Conservation (phyloP, 1,140 invertebrate genomes). For the Asbolus verrucosus region DNA sequence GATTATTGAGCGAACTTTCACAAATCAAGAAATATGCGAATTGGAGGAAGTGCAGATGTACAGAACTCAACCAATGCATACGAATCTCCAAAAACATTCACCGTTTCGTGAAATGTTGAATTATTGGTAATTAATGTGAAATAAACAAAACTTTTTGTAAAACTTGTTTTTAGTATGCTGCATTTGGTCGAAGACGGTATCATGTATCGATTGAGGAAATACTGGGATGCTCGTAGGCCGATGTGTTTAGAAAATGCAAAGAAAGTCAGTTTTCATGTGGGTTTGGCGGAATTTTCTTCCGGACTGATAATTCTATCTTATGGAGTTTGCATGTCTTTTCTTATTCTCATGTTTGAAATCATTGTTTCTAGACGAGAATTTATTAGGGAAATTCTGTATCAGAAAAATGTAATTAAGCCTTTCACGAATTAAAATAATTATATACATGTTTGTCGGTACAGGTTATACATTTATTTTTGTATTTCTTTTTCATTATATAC, state of each 20-base stretch:
- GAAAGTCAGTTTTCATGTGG: conserved; percentile 23
- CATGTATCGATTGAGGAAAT: conserved; percentile 40
- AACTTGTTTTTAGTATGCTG: conserved; percentile 37
- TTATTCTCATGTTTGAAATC: conserved; percentile 32
- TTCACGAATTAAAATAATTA: conserved; percentile 1
- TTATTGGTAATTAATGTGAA: conserved; percentile 53
- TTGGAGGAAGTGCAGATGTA: conserved; percentile 60
- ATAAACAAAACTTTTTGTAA: not conserved
- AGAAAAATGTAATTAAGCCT: not conserved
- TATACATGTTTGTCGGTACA: too few relatives aligned
- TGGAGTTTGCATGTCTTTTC: conserved; percentile 26
- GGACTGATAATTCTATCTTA: conserved; percentile 28
- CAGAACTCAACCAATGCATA: conserved; percentile 53
- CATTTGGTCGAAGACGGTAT: conserved; percentile 37
- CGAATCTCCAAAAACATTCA: conserved; percentile 57
- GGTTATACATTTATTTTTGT: not conserved
- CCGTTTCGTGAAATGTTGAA: conserved; percentile 58
- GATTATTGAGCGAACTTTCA: conserved; percentile 57
- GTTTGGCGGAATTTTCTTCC: conserved; percentile 44
- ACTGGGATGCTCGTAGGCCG: conserved; percentile 45
- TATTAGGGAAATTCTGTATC: not conserved
- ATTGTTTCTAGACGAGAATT: not conserved
- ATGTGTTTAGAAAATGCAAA: conserved; percentile 19
- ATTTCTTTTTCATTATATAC: too few relatives aligned
- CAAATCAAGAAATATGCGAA: conserved; percentile 57